Percentiles rank a stretch among this genome's conserved stretches.
Conservation (phyloP, 2,797 vertebrate genomes). For the Sphenodon punctatus region DNA sequence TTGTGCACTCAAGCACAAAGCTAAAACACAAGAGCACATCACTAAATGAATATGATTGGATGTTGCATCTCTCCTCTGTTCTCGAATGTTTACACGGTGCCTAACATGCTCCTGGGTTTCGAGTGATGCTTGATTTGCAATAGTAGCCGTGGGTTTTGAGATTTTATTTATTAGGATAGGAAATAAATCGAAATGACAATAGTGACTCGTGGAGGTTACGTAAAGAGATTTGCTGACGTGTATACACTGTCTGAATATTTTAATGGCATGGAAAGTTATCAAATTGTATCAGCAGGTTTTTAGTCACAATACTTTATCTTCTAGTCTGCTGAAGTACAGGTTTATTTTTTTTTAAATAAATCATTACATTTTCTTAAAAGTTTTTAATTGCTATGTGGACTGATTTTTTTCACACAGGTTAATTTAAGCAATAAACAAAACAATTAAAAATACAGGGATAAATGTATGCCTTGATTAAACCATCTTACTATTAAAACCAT, state of each 20-base stretch:
- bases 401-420: not conserved
- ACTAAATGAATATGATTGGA: no score
- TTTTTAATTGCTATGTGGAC: constrained; percentile 28
- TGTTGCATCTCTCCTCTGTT: no score
- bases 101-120: not conserved
- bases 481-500: constrained; percentile 54
- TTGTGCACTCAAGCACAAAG: not conserved
- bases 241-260: accelerated
- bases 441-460: constrained; percentile 52
- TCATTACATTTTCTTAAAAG: constrained; percentile 32
- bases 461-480: constrained; percentile 58
- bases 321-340: no score
- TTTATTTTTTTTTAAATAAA: no score
- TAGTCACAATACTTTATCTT: no score
- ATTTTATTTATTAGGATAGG: not conserved
- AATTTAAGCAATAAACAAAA: constrained; percentile 45
- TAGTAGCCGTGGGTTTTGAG: not conserved
- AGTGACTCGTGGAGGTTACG: not conserved
- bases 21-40: no score
- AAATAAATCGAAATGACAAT: not conserved
- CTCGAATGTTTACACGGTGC: no score
- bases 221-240: not conserved
- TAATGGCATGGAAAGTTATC: accelerated
- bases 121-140: no score
- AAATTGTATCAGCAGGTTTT: accelerated